Evolutionary conservation across 1,140 invertebrate species (phyloP).

Genomic region (Parapsyche elsis): DNA sequence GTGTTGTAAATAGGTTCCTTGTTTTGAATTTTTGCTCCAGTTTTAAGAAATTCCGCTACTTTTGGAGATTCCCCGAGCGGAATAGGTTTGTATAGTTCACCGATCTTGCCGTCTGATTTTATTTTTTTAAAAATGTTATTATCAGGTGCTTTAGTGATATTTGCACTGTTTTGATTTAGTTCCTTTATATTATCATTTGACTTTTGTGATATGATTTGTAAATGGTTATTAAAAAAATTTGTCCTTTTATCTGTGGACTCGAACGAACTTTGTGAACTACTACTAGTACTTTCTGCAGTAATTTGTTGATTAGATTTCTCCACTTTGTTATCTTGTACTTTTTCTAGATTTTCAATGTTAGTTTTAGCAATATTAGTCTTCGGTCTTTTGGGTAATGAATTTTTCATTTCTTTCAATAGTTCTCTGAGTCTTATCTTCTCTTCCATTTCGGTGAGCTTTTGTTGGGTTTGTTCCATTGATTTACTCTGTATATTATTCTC

Average conservation of each 20-base stretch:
- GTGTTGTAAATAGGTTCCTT: not conserved
- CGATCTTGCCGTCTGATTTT: not conserved
- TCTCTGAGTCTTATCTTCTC: slow-evolving; percentile 70
- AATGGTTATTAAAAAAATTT: not conserved
- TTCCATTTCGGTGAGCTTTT: slow-evolving; percentile 62
- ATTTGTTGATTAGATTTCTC: not conserved
- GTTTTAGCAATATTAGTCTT: slow-evolving; percentile 45
- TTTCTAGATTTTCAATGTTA: not conserved
- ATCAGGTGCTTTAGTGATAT: not conserved
- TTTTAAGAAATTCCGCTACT: not conserved
- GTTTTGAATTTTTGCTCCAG: not conserved
- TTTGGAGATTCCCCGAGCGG: not conserved
- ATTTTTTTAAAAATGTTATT: not conserved
- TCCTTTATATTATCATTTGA: not conserved
- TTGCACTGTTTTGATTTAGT: not conserved
- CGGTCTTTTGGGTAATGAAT: slow-evolving; percentile 70
- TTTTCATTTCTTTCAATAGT: slow-evolving; percentile 75
- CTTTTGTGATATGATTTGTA: not conserved
- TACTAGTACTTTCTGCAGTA: not conserved
- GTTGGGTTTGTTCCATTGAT: slow-evolving; percentile 56
- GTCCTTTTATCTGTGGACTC: not conserved
- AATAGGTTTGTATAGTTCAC: not conserved
- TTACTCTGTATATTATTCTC: slow-evolving; percentile 26
- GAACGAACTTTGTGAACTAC: not conserved
- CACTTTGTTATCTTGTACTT: not conserved